Conservation (phyloP, 1,140 invertebrate species). For the Wiebesia pumilae region DNA sequence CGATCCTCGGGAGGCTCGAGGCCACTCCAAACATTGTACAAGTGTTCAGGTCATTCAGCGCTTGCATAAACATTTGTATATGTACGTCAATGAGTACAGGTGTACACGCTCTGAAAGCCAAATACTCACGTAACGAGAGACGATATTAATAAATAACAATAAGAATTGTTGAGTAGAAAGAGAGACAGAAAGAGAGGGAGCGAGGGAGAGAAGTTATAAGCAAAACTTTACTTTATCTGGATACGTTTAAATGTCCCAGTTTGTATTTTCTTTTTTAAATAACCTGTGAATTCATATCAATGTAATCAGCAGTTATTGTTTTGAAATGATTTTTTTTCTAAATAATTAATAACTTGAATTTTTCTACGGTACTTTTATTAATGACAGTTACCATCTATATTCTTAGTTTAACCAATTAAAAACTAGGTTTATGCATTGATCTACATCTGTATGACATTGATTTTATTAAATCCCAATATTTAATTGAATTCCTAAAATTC, state of each 20-base stretch:
- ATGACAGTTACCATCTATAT: no score
- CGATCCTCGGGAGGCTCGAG: constrained; percentile 50
- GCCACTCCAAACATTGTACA: constrained; percentile 44
- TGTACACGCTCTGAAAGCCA: background rate
- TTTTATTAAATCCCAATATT: background rate
- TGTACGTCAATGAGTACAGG: constrained; percentile 6
- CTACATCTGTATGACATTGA: background rate
- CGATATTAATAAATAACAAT: constrained; percentile 55
- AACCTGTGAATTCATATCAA: background rate
- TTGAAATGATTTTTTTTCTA: background rate
- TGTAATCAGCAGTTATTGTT: background rate
- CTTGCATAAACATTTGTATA: constrained; percentile 17
- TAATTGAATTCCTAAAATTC: background rate
- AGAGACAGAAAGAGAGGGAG: background rate
- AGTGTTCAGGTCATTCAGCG: constrained; percentile 13
- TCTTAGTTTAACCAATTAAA: no score
- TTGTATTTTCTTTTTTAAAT: background rate
- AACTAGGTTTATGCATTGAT: background rate
- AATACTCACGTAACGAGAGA: constrained; percentile 39
- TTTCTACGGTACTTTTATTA: no score
- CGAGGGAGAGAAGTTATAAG: constrained; percentile 1
- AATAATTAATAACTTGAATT: no score
- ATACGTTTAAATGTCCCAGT: background rate
- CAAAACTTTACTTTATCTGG: background rate
- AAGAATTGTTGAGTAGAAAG: background rate